Evolutionary conservation across 2,113 vertebrate species (phyloP).

Genomic region (Ciconia maguari): DNA sequence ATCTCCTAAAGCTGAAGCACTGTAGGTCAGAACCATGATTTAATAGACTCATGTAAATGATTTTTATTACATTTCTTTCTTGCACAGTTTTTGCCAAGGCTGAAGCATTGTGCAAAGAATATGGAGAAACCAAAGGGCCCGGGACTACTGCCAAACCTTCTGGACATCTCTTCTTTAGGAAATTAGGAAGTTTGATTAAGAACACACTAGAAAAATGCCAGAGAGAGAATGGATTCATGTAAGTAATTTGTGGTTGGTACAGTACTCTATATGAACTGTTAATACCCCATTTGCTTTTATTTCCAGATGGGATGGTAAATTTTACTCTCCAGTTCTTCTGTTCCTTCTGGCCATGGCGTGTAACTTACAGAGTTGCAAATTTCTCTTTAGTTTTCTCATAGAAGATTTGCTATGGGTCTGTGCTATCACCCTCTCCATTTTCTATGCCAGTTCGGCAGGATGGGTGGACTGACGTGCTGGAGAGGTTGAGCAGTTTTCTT

Average conservation of each 20-base stretch:
- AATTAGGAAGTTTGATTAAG: constrained; percentile 88
- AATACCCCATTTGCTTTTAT: neutral
- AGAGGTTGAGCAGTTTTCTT: neutral
- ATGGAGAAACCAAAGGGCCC: constrained; percentile 94
- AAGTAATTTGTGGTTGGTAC: constrained; percentile 63
- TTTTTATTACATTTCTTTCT: neutral
- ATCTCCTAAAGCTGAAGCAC: neutral
- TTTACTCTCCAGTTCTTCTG: neutral
- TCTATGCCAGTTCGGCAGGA: neutral
- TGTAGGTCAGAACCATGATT: neutral
- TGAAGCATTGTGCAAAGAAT: constrained; percentile 93
- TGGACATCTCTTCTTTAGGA: constrained; percentile 94
- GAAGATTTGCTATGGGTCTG: neutral
- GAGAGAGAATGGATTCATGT: constrained; percentile 98
- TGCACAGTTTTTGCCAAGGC: constrained; percentile 86
- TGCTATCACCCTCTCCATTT: neutral
- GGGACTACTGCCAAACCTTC: constrained; percentile 95
- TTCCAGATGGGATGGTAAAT: neutral
- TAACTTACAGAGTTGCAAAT: neutral
- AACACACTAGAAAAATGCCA: constrained; percentile 95
- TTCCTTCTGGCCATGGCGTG: neutral
- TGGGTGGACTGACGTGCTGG: neutral
- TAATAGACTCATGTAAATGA: neutral
- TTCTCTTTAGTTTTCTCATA: neutral
- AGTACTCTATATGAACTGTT: neutral